Conservation (phyloP, 2,888 invertebrate species). For the Helicoverpa assulta region DNA sequence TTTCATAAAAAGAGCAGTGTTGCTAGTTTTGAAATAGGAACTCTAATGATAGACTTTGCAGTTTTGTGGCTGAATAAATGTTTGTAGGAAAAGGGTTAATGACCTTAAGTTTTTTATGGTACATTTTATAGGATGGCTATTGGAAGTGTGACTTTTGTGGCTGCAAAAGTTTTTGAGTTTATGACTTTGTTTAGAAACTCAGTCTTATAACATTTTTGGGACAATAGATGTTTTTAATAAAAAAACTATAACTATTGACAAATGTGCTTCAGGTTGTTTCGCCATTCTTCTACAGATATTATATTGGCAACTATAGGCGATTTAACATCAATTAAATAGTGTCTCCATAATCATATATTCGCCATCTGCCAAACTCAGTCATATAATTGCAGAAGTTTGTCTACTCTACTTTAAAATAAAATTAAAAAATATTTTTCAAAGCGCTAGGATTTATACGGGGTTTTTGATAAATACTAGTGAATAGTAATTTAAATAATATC, state of each 20-base stretch:
- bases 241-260: too few species aligned
- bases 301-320: slow-evolving; percentile 8
- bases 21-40: slow-evolving; percentile 38
- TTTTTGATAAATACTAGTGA: slow-evolving; percentile 4
- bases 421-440: slow-evolving; percentile 19
- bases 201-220: too few species aligned
- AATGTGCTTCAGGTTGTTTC: too few species aligned
- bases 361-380: slow-evolving; percentile 5
- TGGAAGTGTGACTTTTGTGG: too few species aligned
- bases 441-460: slow-evolving; percentile 8
- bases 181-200: too few species aligned
- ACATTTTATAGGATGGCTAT: too few species aligned
- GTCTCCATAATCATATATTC: slow-evolving; percentile 15
- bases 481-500: not conserved
- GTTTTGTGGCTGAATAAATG: not conserved
- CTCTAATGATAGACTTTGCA: slow-evolving; percentile 1
- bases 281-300: too few species aligned
- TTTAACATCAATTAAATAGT: slow-evolving; percentile 27
- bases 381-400: slow-evolving; percentile 16
- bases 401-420: slow-evolving; percentile 24
- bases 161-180: too few species aligned
- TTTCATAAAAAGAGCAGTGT: slow-evolving; percentile 5
- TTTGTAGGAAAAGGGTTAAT: not conserved
- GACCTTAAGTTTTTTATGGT: too few species aligned
- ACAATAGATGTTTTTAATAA: too few species aligned